Evolutionary conservation across 2,797 vertebrate species (phyloP), one percentile per base, ranked within the genome.

Genomic region (Aeoliscus strigatus): DNA sequence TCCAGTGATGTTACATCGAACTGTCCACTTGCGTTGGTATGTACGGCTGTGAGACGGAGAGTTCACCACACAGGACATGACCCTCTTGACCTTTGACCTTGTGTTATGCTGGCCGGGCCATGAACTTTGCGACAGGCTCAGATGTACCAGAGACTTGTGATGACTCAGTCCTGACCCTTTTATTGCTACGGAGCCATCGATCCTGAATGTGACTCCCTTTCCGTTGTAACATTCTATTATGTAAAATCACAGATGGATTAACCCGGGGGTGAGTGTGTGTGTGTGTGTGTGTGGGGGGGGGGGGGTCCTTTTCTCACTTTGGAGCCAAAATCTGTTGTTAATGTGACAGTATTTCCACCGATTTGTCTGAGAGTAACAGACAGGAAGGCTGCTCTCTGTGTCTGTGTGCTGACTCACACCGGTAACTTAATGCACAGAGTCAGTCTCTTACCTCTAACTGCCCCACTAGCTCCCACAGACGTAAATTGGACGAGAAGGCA

Each of bases 401-500:
- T 72, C 50, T 65, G 51, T 30, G 48, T 25, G 55, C 64, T 86
- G 78, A 75, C 60, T 85, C 79, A 79, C 53, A 28, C 42, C 9
- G 27, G 30, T 57, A 79, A 66, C 68, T 60, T 79, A 66, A 85
- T 75, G 57, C 73, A 73, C 66, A 18, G 40, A 77, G 77, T 83
- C 69, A 81, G 73, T 69, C 76, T 54, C 75, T 75, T 66, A 79
- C 73, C 79, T 53, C 67, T 35, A 79, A 77, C 78, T 64, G 59
- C 58, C 74, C 79, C 73, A 69, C 66, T 38, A 79, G 70, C 74
- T 76, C 59, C 59, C 28, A 15, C 51, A 79, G 76, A 86, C 54
- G 56, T 48, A 80, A 61, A 88, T 80, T 56, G 54, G 68, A 82
- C 76, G 64, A 80, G 76, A 85, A 83, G 66, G 79, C 70, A 73